phyloP scores from a whole-genome alignment of 1,140 invertebrate species.

The Lanistes nyassanus region DNA sequence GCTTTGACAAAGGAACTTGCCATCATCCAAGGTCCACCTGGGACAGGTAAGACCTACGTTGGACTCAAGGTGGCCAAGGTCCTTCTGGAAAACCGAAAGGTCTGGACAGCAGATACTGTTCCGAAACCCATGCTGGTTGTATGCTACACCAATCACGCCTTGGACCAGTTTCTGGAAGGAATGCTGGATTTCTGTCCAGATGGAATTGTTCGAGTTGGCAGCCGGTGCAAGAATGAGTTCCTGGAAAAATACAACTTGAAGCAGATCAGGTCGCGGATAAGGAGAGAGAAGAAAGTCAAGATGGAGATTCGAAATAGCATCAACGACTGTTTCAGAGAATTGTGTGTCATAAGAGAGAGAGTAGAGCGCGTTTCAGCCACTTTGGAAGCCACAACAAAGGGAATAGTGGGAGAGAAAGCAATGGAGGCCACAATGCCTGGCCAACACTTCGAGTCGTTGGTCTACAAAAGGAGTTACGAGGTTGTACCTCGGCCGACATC shows the following conservation, averaged over 20 bases:
- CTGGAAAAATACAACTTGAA: constrained; percentile 42
- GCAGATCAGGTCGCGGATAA: constrained; percentile 29
- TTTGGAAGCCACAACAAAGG: not conserved
- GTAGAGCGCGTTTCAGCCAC: not conserved
- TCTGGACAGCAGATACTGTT: constrained; percentile 30
- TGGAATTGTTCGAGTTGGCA: constrained; percentile 75
- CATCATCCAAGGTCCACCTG: constrained; percentile 77
- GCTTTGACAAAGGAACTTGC: constrained; percentile 69
- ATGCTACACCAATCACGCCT: constrained; percentile 89
- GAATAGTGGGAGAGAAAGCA: not conserved
- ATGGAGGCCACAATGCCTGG: not conserved
- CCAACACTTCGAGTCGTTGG: constrained; percentile 14
- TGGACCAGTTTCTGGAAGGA: constrained; percentile 88
- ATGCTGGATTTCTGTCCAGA: constrained; percentile 63
- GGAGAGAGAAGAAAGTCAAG: constrained; percentile 70
- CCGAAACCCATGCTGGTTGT: constrained; percentile 78
- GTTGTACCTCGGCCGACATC: not conserved
- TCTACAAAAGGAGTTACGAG: not conserved
- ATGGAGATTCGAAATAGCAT: constrained; percentile 32
- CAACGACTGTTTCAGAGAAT: constrained; percentile 12
- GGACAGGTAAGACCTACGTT: constrained; percentile 64
- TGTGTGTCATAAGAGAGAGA: not conserved
- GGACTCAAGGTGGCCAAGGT: constrained; percentile 64
- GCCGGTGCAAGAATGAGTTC: constrained; percentile 72
- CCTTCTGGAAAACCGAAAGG: constrained; percentile 57